phyloP scores from a whole-genome alignment of 2,797 vertebrate genomes.

The Myotis planiceps region DNA sequence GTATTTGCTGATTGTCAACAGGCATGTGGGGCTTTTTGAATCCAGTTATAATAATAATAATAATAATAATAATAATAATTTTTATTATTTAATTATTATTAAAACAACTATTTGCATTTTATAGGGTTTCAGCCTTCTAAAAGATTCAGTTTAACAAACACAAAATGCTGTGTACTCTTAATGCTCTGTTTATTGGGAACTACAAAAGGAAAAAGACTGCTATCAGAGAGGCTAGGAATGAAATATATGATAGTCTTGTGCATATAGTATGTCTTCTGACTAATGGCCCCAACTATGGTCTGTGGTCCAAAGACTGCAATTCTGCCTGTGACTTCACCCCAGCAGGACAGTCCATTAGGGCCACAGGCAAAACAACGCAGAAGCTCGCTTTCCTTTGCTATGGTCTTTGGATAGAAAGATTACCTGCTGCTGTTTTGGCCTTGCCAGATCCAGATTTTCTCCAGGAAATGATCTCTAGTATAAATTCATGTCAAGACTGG shows the following conservation, averaged over 20 bases:
- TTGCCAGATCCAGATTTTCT: not conserved
- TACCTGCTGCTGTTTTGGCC: not conserved
- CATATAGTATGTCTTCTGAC: not conserved
- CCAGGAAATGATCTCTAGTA: not conserved
- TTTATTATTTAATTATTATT: conserved; percentile 25
- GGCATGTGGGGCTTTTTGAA: not conserved
- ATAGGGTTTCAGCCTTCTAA: conserved; percentile 8
- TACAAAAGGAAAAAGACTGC: not conserved
- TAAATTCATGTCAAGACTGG: not conserved
- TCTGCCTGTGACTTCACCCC: not conserved
- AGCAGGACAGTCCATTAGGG: not conserved
- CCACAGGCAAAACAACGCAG: not conserved
- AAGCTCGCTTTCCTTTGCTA: not conserved
- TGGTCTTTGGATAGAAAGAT: not conserved
- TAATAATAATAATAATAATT: conserved; percentile 13
- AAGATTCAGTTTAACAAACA: conserved; percentile 31
- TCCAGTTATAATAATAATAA: conserved; percentile 30
- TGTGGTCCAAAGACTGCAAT: not conserved
- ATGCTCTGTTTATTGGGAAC: not conserved
- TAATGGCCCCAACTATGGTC: not conserved
- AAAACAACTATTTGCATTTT: conserved; percentile 22
- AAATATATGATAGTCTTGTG: not conserved
- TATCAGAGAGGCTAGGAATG: not conserved
- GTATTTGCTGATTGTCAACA: conserved; percentile 7
- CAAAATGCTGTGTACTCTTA: not conserved